These are phyloP conservation scores for Drosophila bifasciata DNA, from an alignment of 1,140 invertebrate genomes.

Conservation along the genomic window DNA sequence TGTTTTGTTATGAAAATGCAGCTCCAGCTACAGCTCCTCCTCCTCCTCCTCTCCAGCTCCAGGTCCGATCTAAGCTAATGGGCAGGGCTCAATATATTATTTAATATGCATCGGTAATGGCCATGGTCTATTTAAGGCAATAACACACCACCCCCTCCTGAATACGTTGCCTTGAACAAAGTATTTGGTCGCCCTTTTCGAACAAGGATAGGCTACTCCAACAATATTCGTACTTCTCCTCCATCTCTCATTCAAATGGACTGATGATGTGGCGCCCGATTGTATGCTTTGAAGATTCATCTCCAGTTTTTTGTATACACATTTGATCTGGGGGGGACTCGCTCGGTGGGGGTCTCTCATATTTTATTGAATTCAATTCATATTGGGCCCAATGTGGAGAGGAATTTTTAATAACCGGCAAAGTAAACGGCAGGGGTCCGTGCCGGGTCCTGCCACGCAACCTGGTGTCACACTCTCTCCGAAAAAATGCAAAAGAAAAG, in stretches of 20 bases:
- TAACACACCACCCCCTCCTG: background rate
- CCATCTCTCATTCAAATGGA: background rate
- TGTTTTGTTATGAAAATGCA: constrained; percentile 75
- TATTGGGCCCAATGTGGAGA: constrained; percentile 15
- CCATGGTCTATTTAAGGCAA: constrained; percentile 32
- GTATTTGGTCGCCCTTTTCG: background rate
- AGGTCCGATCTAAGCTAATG: constrained; percentile 61
- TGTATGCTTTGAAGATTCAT: constrained; percentile 24
- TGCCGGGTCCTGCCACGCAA: constrained; percentile 20
- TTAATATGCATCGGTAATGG: constrained; percentile 52
- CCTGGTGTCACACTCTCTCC: constrained; percentile 5
- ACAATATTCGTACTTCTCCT: background rate
- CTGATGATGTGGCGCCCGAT: constrained; percentile 13
- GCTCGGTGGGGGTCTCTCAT: no score
- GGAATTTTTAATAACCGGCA: constrained; percentile 51
- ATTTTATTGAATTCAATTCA: constrained; percentile 41
- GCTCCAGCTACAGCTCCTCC: background rate
- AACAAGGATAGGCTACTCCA: background rate
- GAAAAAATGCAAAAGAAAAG: constrained; percentile 16
- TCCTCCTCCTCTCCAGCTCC: background rate
- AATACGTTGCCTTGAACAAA: background rate
- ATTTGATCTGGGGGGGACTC: constrained; percentile 8
- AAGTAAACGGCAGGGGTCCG: constrained; percentile 5
- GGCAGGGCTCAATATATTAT: constrained; percentile 70
- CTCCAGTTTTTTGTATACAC: constrained; percentile 1